Conservation (phyloP, 2,888 invertebrate species). For the Cepaea hortensis region DNA sequence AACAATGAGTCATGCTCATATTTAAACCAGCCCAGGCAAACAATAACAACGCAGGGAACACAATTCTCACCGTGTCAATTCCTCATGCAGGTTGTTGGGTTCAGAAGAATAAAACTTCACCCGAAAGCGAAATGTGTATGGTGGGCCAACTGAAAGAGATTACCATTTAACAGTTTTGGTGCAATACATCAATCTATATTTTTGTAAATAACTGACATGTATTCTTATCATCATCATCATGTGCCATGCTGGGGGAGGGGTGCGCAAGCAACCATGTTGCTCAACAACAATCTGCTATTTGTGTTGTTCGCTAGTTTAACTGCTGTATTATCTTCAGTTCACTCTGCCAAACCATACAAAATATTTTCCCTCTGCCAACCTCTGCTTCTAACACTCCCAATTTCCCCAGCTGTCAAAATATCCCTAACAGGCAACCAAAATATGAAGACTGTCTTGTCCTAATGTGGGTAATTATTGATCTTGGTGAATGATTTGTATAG, state of each 20-base stretch:
- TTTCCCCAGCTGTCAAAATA: no score
- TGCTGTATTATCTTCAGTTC: no score
- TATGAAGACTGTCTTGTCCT: no score
- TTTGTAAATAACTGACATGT: no score
- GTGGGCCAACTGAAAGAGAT: conserved; percentile 89
- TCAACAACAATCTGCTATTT: neutral
- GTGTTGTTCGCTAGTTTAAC: neutral
- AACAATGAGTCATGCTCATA: neutral
- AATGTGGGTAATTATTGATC: no score
- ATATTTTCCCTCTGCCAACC: no score
- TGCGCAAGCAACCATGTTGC: neutral
- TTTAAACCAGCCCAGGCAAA: neutral
- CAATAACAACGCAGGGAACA: neutral
- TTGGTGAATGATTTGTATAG: no score
- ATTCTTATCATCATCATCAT: neutral
- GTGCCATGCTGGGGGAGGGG: neutral
- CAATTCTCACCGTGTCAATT: conserved; percentile 86
- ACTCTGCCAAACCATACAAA: no score
- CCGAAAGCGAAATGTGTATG: conserved; percentile 94
- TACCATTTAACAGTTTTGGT: neutral
- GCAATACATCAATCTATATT: neutral
- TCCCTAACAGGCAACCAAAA: no score
- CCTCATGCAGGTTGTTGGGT: conserved; percentile 93
- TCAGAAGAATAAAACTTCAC: conserved; percentile 99
- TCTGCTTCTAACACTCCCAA: no score